Evolutionary conservation across 2,797 vertebrate species (phyloP), one percentile per base, ranked within the genome.

Genomic region (Chiloscyllium punctatum): DNA sequence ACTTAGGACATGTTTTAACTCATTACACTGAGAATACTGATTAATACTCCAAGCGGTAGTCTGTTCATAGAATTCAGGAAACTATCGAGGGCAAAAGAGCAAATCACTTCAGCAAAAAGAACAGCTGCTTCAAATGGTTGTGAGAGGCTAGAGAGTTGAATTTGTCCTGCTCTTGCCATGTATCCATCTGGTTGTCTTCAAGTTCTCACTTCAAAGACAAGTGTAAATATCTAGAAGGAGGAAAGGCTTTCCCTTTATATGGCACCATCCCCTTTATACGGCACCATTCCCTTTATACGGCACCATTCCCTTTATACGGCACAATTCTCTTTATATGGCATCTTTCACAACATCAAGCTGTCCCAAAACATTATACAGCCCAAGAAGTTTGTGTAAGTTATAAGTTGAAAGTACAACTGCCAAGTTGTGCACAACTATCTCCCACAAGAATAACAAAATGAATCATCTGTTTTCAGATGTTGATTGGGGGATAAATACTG

Each of bases 41-140:
- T 95, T 95, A 42, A 33, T 94, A 69, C 69, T 77, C 57, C 94
- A 77, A 33, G n/a, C 30, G 94, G 42, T 66, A 94, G n/a, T 71
- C 94, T 71, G 42, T 51, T 71, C 30, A 13, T 53, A 74, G 69
- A 72, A 94, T 51, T 3, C 8, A 51, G 37, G 5, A 94, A 94
- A 74, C 69, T 53, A 48, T 23, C 15, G 11, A 94, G 94, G 94
- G 71, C 42, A 95, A 95, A 77, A 66, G 71, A 57, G 15, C 71
- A 74, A 95, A 95, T 57, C 51, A 77, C 94, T 95, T 95, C 51
- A 95, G 90, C 94, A 74, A 71, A 77, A 74, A 77, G 94, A 94
- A 72, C 94, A 95, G 94, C 94, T 95, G 94, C 53, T 95, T 95
- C 68, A 72, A 95, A 77, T 53, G 48, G 69, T 95, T 51, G 30